Evolutionary conservation across 2,797 vertebrate species (phyloP).

Genomic region (Xenopus petersii): DNA sequence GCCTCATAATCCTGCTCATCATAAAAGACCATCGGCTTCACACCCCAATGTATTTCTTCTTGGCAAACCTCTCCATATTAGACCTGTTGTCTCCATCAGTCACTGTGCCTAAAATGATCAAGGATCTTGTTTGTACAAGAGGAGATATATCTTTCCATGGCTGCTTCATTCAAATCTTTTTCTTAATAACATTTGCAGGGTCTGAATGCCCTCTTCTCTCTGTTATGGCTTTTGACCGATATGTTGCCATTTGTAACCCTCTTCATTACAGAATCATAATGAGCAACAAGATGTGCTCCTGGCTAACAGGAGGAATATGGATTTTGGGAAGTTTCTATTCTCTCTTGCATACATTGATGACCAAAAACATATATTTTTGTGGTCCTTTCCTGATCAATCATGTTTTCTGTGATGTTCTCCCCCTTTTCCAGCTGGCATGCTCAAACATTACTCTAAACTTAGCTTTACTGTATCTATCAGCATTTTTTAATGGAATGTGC

Average conservation of each 20-base stretch:
- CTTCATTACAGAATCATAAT: constrained; percentile 58
- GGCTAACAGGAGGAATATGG: constrained; percentile 53
- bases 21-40: constrained; percentile 48
- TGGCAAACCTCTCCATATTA: constrained; percentile 60
- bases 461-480: constrained; percentile 60
- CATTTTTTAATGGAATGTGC: constrained; percentile 49
- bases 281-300: constrained; percentile 55
- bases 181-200: constrained; percentile 62
- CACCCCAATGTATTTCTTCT: constrained; percentile 65
- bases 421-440: constrained; percentile 57
- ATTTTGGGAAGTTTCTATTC: constrained; percentile 55
- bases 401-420: constrained; percentile 62
- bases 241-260: constrained; percentile 62
- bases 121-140: constrained; percentile 51
- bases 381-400: constrained; percentile 57
- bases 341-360: constrained; percentile 54
- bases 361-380: constrained; percentile 58
- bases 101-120: constrained; percentile 59
- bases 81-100: constrained; percentile 61
- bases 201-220: constrained; percentile 63
- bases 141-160: constrained; percentile 53
- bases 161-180: constrained; percentile 61
- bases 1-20: constrained; percentile 55
- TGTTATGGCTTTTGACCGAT: constrained; percentile 62
- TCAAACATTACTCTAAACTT: constrained; percentile 52